These are phyloP conservation scores for Dipodomys ordii DNA, from an alignment of 2,113 vertebrate genomes.

Conservation along the genomic window DNA sequence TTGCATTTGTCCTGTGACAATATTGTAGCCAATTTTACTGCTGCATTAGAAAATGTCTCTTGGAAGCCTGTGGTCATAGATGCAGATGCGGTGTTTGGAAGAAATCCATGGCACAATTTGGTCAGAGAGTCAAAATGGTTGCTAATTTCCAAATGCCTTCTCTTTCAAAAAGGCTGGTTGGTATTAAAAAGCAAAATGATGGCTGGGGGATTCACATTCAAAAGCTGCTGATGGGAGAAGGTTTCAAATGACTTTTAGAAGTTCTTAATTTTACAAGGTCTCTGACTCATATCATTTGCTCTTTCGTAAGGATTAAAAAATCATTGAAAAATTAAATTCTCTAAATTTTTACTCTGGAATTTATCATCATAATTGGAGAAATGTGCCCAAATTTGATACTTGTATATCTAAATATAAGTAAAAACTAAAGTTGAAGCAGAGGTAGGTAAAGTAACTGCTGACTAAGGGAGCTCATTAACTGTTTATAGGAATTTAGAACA, in stretches of 20 bases:
- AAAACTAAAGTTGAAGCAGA: neutral
- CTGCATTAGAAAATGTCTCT: neutral
- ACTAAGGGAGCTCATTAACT: neutral
- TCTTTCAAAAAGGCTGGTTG: neutral
- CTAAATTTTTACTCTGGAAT: slow-evolving; percentile 32
- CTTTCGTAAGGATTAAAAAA: slow-evolving; percentile 37
- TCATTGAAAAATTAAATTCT: neutral
- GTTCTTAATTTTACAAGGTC: neutral
- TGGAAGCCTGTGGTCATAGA: slow-evolving; percentile 47
- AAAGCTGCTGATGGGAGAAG: slow-evolving; percentile 43
- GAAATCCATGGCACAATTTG: slow-evolving; percentile 39
- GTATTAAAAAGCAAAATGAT: slow-evolving; percentile 12
- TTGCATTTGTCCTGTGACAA: neutral
- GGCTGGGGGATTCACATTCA: neutral
- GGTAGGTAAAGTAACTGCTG: neutral
- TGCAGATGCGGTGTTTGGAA: slow-evolving; percentile 47
- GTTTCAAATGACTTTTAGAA: neutral
- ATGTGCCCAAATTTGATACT: neutral
- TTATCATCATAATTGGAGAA: slow-evolving; percentile 8
- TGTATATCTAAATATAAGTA: neutral
- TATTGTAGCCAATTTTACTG: slow-evolving; percentile 6
- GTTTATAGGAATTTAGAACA: neutral
- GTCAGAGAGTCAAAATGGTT: neutral
- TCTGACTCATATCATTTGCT: slow-evolving; percentile 40
- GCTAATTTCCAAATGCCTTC: slow-evolving; percentile 34